These are phyloP conservation scores for Erebia palarica DNA, from an alignment of 2,888 invertebrate genomes.

Conservation along the genomic window DNA sequence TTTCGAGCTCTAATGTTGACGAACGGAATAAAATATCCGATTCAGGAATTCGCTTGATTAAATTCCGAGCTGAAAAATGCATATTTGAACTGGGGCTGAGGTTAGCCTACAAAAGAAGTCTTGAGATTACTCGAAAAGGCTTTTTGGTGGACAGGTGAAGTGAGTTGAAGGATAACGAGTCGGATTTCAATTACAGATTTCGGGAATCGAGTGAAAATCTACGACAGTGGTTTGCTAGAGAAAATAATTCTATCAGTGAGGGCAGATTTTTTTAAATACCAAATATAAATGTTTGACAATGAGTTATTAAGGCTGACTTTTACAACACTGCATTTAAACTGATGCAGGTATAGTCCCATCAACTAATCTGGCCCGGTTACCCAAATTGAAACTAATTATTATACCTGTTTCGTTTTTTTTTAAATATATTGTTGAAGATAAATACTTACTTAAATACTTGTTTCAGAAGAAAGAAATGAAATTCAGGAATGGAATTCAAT, in stretches of 20 bases:
- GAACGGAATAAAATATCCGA: slow-evolving; percentile 39
- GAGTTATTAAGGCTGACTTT: too few relatives aligned
- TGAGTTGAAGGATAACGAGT: slow-evolving; percentile 25
- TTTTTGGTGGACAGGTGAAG: slow-evolving; percentile 23
- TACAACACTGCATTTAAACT: too few relatives aligned
- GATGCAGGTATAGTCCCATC: too few relatives aligned
- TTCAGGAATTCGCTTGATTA: slow-evolving; percentile 24
- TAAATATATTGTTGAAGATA: too few relatives aligned
- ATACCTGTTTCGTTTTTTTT: too few relatives aligned
- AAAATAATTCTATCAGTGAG: neutral
- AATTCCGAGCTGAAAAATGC: slow-evolving; percentile 18
- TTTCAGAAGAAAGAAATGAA: too few relatives aligned
- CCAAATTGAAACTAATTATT: too few relatives aligned
- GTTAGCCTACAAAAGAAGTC: slow-evolving; percentile 26
- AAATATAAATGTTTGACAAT: too few relatives aligned
- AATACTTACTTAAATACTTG: too few relatives aligned
- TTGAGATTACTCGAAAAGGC: slow-evolving; percentile 26
- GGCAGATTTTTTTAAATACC: too few relatives aligned
- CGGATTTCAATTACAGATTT: slow-evolving; percentile 49
- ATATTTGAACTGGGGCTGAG: slow-evolving; percentile 9
- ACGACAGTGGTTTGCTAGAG: neutral
- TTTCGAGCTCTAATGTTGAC: slow-evolving; percentile 20
- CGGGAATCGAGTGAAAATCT: slow-evolving; percentile 44
- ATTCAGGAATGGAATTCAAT: too few relatives aligned
- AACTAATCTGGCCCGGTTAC: too few relatives aligned